Evolutionary conservation across 2,888 invertebrate species (phyloP).

Genomic region (Cosmopolites sordidus): DNA sequence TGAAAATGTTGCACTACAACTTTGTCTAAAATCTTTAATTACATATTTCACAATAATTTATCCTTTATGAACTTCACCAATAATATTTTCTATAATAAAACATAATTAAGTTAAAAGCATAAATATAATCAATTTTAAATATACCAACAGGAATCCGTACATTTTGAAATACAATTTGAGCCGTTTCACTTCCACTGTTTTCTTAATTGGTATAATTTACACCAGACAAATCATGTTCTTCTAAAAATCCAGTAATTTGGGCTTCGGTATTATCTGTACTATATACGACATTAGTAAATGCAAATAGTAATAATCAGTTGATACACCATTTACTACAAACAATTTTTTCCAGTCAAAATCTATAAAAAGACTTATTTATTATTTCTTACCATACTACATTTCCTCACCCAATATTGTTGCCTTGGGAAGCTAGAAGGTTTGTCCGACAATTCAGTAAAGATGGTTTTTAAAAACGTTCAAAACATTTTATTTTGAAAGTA

Average conservation of each 20-base stretch:
- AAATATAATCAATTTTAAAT: constrained; percentile 11
- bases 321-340: constrained; percentile 59
- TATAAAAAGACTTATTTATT: constrained; percentile 21
- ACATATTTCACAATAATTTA: constrained; percentile 53
- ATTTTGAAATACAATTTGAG: constrained; percentile 57
- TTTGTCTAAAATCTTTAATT: constrained; percentile 46
- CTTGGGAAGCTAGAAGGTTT: no score
- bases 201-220: constrained; percentile 54
- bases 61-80: constrained; percentile 59
- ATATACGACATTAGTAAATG: constrained; percentile 50
- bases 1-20: constrained; percentile 47
- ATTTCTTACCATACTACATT: neutral
- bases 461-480: no score
- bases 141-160: constrained; percentile 54
- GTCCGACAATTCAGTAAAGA: no score
- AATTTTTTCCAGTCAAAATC: constrained; percentile 51
- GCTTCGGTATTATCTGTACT: constrained; percentile 38
- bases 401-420: constrained; percentile 53
- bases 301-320: constrained; percentile 66
- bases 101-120: neutral
- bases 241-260: constrained; percentile 58
- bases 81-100: constrained; percentile 52
- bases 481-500: no score
- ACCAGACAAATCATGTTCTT: constrained; percentile 59
- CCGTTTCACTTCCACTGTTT: constrained; percentile 55